Base-by-base conservation (phyloP, 1,140 invertebrate species). In the Andricus grossulariae region DNA sequence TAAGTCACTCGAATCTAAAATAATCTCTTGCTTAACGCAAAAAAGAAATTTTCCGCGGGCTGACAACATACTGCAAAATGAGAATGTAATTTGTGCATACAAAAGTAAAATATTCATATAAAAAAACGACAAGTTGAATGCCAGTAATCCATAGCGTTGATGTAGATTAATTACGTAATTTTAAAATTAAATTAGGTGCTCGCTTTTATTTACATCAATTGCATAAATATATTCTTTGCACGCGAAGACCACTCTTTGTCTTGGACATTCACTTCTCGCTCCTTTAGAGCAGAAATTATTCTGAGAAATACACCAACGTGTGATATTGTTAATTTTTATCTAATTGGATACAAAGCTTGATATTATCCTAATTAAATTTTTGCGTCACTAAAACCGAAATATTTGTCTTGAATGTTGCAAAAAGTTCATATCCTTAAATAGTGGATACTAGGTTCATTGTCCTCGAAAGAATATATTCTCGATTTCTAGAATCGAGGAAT, bases 251-350 rank as follows among this genome's bases (percentile, higher is more conserved):
- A 21, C 39, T 2, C 12, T 25, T 66, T 66, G 39, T 45, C 25
- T 15, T 32, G 60, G n/a, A n/a, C 60, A 66, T 66, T 66, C 39
- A 25, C 60, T 66, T 39, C 39, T 39, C 16, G 21, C 57, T 66
- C 39, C 25, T 32, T 15, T 13, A 32, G 25, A 66, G 39, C 32
- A 66, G 60, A 32, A 45, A 66, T 66, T 39, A 45, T 39, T 66
- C 21, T 8, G 13, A 66, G 25, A 66, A 45, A 45, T 45, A 10
- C 39, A 45, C 0, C 39, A 45, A 45, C 7, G 4, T 66, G 60
- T 39, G 39, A 66, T n/a, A 45, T 66, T 39, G n/a, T 66, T 66
- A 2, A 1, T 10, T n/a, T 19, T 21, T 54, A 39, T 60, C 12
- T 13, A 3, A 25, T 60, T 39, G 32, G 25, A n/a, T 13, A n/a